Base-by-base conservation (phyloP, 1,140 invertebrate species). In the Globodera rostochiensis region DNA sequence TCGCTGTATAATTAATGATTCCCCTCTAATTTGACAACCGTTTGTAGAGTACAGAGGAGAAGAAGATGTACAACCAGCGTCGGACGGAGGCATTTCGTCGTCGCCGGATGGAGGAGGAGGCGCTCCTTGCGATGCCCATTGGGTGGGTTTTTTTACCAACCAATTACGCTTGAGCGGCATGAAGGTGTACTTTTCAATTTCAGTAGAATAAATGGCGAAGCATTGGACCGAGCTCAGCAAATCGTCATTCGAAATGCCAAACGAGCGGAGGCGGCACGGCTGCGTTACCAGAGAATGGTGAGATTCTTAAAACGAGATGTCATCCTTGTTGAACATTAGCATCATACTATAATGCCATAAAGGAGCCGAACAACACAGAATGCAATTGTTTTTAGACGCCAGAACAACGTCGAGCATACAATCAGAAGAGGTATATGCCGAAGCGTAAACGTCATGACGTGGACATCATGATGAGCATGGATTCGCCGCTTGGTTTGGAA, bases 81-180 rank as follows among this genome's bases (percentile, higher is more conserved):
- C 13, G 84, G 64, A 85, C 84, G 21, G 84, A 85, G 80, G 84
- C 84, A 57, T 85, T 85, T 69, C 66, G 84, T 8, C 76, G 80
- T n/a, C 83, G 84, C n/a, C 82, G 84, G 15, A 79, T 85, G 82
- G 84, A 85, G 77, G 84, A 85, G 21, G 84, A 85, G 77, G 73
- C 77, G 69, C 67, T 85, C 25, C 60, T 85, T n/a, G 85, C 85
- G 8, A 85, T 84, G 82, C 84, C 84, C 19, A 87, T 87, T 76
- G 84, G 84, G 50, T 53, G 73, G 46, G 73, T 15, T 4, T 46
- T 4, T 46, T 25, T 0, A 45, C 1, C 13, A 66, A 13, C 36
- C 13, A n/a, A 71, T 70, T 21, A 25, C 36, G 8, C 25, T 1
- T 36, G 15, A 45, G 6, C 11, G 11, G 60, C 25, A 25, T 1